These are phyloP conservation scores for Taxidea taxus DNA, from an alignment of 2,113 vertebrate genomes.

Conservation along the genomic window DNA sequence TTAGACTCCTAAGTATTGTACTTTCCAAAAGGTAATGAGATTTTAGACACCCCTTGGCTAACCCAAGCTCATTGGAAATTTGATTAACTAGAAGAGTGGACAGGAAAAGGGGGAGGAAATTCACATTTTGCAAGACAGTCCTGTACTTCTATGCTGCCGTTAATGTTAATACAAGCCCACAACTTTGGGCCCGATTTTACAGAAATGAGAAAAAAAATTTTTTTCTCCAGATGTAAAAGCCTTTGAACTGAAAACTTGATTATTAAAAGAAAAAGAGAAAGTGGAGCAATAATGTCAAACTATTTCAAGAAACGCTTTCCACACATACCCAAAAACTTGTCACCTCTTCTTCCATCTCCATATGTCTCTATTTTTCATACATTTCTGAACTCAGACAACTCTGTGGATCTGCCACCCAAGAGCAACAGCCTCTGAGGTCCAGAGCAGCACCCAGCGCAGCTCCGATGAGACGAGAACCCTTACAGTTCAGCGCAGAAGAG, in stretches of 20 bases:
- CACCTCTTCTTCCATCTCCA: neutral
- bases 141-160: neutral
- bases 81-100: neutral
- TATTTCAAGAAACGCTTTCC: neutral
- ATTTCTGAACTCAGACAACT: neutral
- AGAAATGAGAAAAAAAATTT: neutral
- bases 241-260: neutral
- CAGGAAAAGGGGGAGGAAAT: neutral
- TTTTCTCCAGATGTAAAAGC: neutral
- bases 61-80: neutral
- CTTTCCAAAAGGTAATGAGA: neutral
- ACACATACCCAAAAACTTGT: neutral
- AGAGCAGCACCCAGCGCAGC: neutral
- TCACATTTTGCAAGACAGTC: neutral
- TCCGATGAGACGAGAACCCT: accelerated
- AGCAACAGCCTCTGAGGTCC: neutral
- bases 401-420: neutral
- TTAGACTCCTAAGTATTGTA: neutral
- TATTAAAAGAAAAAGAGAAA: neutral
- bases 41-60: neutral
- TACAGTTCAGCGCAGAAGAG: neutral
- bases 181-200: neutral
- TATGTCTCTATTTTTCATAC: neutral
- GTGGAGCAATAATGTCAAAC: neutral
- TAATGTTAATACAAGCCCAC: neutral